Percentiles rank a stretch among this genome's conserved stretches.
Evolutionary conservation across 2,888 invertebrate genomes (phyloP).

Genomic region (Andrena trimmerana): DNA sequence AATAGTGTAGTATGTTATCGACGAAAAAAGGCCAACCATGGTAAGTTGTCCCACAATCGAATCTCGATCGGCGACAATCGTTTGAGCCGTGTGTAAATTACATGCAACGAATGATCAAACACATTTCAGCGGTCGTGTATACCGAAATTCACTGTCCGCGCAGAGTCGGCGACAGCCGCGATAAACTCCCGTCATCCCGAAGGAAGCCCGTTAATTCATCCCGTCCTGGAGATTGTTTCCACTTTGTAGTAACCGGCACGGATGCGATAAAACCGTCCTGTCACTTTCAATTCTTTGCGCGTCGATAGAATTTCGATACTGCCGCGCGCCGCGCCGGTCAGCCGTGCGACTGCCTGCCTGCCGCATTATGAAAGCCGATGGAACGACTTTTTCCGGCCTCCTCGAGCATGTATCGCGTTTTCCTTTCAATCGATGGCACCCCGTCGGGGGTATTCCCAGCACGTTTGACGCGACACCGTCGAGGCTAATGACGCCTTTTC

Average conservation of each 20-base stretch:
- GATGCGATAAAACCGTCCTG: constrained; percentile 14
- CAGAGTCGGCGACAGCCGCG: not conserved
- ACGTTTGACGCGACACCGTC: constrained; percentile 41
- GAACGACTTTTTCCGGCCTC: constrained; percentile 6
- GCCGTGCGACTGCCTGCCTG: not conserved
- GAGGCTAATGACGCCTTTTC: constrained; percentile 53
- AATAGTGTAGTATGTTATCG: too few relatives aligned
- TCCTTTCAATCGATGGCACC: constrained; percentile 24
- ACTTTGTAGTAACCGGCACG: not conserved
- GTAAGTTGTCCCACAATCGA: too few relatives aligned
- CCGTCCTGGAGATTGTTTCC: constrained; percentile 26
- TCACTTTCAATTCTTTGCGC: constrained; percentile 31
- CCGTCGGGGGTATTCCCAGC: constrained; percentile 27
- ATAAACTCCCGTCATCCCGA: constrained; percentile 7
- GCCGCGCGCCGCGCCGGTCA: not conserved
- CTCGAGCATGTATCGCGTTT: constrained; percentile 23
- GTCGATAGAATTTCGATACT: constrained; percentile 39
- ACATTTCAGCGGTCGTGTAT: too few relatives aligned
- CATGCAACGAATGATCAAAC: too few relatives aligned
- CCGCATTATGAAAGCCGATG: constrained; percentile 27
- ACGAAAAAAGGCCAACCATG: too few relatives aligned
- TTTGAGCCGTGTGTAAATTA: too few relatives aligned
- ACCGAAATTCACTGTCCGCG: too few relatives aligned
- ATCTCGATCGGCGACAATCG: too few relatives aligned
- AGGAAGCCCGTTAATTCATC: constrained; percentile 38